Evolutionary conservation across 2,797 vertebrate species (phyloP).

Genomic region (Cygnus olor): DNA sequence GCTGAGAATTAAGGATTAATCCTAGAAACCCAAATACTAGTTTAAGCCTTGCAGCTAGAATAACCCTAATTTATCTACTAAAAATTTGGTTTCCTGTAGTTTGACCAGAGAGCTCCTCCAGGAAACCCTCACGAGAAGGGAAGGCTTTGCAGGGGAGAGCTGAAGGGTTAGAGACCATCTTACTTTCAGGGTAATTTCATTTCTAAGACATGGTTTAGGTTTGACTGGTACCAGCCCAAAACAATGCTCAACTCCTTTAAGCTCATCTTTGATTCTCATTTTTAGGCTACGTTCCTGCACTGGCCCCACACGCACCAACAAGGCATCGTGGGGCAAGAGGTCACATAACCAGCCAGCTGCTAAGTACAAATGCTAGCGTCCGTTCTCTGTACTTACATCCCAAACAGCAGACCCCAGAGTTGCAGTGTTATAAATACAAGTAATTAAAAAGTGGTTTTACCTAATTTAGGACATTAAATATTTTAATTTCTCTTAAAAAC

Average conservation of each 20-base stretch:
- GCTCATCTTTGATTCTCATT: fast-evolving
- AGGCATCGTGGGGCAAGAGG: background rate
- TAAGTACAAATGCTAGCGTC: background rate
- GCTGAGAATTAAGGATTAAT: background rate
- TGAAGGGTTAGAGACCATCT: background rate
- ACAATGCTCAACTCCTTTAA: fast-evolving
- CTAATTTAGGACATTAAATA: background rate
- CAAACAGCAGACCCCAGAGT: background rate
- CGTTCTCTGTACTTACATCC: background rate
- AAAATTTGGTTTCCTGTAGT: background rate
- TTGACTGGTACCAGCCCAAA: background rate
- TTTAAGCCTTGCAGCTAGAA: background rate
- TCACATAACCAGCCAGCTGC: background rate
- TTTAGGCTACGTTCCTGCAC: background rate
- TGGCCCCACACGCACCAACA: background rate
- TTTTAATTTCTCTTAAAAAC: background rate
- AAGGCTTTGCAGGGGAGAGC: fast-evolving
- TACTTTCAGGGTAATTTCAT: background rate
- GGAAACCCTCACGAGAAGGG: background rate
- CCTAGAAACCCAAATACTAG: background rate
- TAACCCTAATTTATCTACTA: background rate
- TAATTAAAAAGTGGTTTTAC: background rate
- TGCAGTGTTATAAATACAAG: background rate
- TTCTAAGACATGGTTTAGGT: background rate
- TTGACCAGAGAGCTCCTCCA: background rate